Base-by-base conservation (phyloP, 2,888 invertebrate genomes). In the Caenorhabditis sulstoni region DNA sequence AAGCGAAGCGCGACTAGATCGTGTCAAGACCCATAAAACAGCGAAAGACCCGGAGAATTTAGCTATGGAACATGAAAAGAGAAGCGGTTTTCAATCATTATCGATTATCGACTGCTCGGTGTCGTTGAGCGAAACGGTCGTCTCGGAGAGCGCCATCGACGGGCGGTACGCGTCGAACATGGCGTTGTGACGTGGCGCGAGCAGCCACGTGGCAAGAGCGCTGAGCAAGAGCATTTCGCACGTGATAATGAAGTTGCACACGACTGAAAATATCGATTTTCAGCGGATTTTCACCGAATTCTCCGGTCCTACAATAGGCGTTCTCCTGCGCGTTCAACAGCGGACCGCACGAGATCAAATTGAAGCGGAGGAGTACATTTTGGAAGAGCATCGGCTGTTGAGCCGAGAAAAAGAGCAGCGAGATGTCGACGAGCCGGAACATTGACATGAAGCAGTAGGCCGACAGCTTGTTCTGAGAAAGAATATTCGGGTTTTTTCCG, bases 371-470 rank as follows among this genome's bases (percentile, higher is more conserved):
- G 12, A 86, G 77, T 23, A 89, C 81, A 53, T 89, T 89, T 61
- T 89, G 88, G 80, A 89, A 89, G 35, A 89, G 81, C 68, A 89
- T 85, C 29, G 89, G 89, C 59, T 89, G 89, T 73, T 89, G 89
- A 29, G 88, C 89, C 8, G 89, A 86, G 77, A 88, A 89, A 74
- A 89, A 87, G 55, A 89, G 81, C 50, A 89, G 77, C 12, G 88
- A 87, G 12, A 89, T 71, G 65, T 89, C 89, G 52, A 89, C 89
- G 44, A 89, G 73, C 7, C 89, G 86, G 81, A 89, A 89, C 55
- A 89, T 86, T n/a, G 87, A 86, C 83, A 87, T 87, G 83, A 89
- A 89, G 41, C 88, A 87, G 70, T 85, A 89, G 18, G 80, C 75
- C n/a, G 86, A 84, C 14, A 89, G 82, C 23, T 86, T 86, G 67